phyloP scores from a whole-genome alignment of 2,888 invertebrate species.

The Lasius platythorax region DNA sequence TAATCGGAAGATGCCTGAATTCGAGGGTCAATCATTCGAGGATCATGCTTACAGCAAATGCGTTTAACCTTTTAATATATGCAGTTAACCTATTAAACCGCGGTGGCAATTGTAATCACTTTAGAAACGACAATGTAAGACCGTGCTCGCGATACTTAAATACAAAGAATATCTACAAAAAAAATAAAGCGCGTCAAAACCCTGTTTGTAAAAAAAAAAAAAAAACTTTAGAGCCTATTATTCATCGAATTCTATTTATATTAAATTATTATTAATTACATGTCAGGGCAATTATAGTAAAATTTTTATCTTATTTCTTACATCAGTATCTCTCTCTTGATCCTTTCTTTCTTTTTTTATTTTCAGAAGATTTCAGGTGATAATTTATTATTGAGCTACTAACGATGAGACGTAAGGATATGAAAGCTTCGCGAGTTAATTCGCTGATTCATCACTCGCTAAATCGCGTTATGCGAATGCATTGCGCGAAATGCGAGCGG shows the following conservation, averaged over 20 bases:
- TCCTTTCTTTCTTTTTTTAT: not conserved
- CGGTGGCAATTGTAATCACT: constrained; percentile 3
- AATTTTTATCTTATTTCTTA: not conserved
- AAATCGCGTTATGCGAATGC: constrained; percentile 15
- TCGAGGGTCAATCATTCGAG: constrained; percentile 16
- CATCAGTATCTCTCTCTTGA: not conserved
- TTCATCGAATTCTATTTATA: not conserved
- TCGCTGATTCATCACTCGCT: not conserved
- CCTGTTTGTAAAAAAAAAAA: not conserved
- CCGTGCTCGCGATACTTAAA: not conserved
- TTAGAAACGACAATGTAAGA: not conserved
- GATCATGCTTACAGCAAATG: not conserved
- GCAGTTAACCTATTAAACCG: not conserved
- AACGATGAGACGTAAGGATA: not conserved
- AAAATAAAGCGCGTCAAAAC: not conserved
- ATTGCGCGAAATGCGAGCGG: constrained; percentile 39
- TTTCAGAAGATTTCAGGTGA: not conserved
- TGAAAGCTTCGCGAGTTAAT: not conserved
- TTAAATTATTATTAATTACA: not conserved
- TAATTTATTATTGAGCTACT: not conserved
- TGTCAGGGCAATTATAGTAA: not conserved
- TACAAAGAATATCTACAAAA: not conserved
- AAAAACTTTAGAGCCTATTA: not conserved
- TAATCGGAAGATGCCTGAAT: not conserved
- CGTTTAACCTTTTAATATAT: constrained; percentile 38